phyloP scores from a whole-genome alignment of 2,888 invertebrate species.

The Blastobasis lacticolella region DNA sequence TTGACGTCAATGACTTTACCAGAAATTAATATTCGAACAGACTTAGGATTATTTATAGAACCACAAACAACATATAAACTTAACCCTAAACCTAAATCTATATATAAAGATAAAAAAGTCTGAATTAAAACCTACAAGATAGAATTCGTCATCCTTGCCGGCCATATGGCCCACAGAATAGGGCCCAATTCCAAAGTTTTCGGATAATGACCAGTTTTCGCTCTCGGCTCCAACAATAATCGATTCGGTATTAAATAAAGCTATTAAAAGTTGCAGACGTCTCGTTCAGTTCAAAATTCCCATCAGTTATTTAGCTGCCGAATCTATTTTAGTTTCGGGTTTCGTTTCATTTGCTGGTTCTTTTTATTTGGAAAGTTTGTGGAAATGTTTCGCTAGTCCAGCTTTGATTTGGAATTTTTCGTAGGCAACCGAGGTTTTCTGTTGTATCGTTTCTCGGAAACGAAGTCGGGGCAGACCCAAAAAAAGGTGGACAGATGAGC shows the following conservation, averaged over 20 bases:
- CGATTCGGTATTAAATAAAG: constrained; percentile 47
- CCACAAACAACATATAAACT: no score
- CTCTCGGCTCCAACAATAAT: constrained; percentile 38
- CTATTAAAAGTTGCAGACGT: constrained; percentile 40
- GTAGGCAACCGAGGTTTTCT: no score
- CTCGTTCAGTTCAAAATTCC: constrained; percentile 5
- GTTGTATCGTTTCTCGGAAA: no score
- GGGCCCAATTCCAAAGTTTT: constrained; percentile 26
- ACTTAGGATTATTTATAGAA: no score
- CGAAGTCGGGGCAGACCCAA: no score
- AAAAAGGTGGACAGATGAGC: no score
- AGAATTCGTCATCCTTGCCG: constrained; percentile 4
- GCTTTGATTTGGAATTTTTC: no score
- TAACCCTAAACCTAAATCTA: no score
- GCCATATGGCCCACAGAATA: constrained; percentile 19
- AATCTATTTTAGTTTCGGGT: not conserved
- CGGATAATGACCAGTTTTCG: constrained; percentile 45
- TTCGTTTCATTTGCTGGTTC: not conserved
- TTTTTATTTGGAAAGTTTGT: not conserved
- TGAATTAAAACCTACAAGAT: no score
- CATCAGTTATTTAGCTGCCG: not conserved
- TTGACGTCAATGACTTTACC: no score
- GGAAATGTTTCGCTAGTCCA: not conserved
- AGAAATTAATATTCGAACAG: no score
- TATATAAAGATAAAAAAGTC: no score